phyloP scores from a whole-genome alignment of 2,888 invertebrate species.

The Acholoe squamosa region DNA sequence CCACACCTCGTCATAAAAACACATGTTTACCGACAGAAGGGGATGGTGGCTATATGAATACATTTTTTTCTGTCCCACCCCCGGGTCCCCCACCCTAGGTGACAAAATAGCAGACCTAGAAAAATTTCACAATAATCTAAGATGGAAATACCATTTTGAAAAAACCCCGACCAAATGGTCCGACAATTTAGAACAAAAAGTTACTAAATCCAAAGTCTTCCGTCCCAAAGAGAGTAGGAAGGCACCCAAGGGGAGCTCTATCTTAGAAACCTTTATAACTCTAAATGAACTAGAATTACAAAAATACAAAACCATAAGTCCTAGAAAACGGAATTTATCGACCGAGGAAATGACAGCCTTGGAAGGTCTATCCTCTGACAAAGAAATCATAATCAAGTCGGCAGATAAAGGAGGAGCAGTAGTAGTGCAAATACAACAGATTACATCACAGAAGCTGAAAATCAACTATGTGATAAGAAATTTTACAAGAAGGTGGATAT shows the following conservation, averaged over 20 bases:
- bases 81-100: not conserved
- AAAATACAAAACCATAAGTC: not conserved
- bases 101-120: not conserved
- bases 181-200: too few relatives aligned
- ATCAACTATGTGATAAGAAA: not conserved
- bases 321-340: not conserved
- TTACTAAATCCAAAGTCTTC: not conserved
- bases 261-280: not conserved
- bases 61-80: too few relatives aligned
- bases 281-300: not conserved
- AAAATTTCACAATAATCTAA: not conserved
- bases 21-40: too few relatives aligned
- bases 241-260: not conserved
- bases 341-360: not conserved
- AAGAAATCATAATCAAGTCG: not conserved
- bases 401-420: slow-evolving; percentile 4
- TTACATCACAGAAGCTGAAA: not conserved
- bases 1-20: too few relatives aligned
- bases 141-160: slow-evolving; percentile 9
- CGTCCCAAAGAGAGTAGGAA: not conserved
- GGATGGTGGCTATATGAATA: too few relatives aligned
- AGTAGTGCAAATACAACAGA: not conserved
- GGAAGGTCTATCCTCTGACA: not conserved
- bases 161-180: too few relatives aligned
- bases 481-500: not conserved